These are phyloP conservation scores for Planiliza haematocheilus DNA, from an alignment of 2,113 vertebrate genomes.

Conservation along the genomic window DNA sequence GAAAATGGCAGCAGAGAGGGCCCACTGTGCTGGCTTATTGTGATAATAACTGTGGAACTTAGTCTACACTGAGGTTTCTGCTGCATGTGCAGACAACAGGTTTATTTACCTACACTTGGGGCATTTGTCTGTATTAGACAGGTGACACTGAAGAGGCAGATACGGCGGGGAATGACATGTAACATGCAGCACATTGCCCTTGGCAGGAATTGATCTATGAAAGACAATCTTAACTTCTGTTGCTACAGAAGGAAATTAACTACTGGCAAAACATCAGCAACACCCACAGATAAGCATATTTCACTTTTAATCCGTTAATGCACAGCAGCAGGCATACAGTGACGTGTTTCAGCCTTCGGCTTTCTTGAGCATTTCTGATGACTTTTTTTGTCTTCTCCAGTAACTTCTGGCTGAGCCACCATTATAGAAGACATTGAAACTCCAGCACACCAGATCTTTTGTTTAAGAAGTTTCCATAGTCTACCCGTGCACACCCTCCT, in stretches of 20 bases:
- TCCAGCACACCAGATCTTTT: no score
- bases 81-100: conserved; percentile 2
- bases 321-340: no score
- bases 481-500: background rate
- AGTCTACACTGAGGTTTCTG: conserved; percentile 4
- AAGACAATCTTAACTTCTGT: background rate
- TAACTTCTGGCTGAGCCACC: no score
- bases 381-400: no score
- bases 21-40: conserved; percentile 21
- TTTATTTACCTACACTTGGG: conserved; percentile 9
- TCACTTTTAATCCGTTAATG: no score
- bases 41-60: background rate
- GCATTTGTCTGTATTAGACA: background rate
- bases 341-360: no score
- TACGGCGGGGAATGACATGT: background rate
- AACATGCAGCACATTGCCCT: background rate
- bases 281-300: no score
- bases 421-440: no score
- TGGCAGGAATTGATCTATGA: background rate
- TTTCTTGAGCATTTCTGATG: no score
- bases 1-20: conserved; percentile 19
- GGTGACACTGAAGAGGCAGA: background rate
- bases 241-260: background rate
- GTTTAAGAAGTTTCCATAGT: background rate
- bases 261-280: background rate